phyloP scores from a whole-genome alignment of 2,797 vertebrate genomes.

The Urocyon cinereoargenteus region DNA sequence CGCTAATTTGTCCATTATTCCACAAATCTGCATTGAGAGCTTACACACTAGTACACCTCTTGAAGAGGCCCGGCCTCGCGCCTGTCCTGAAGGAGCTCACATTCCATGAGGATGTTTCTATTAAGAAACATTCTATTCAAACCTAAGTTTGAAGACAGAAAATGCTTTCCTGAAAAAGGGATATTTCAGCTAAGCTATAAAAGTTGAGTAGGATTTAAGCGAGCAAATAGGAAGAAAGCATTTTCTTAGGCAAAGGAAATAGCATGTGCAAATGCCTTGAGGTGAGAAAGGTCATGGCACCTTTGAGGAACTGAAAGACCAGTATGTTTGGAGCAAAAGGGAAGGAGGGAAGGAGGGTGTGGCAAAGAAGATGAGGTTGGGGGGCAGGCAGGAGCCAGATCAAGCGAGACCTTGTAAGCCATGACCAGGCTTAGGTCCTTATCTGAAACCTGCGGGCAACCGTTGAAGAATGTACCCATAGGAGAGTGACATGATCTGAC shows the following conservation, averaged over 20 bases:
- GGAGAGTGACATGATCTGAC: background rate
- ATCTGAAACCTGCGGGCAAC: background rate
- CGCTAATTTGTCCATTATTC: background rate
- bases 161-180: background rate
- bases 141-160: background rate
- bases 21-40: background rate
- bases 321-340: background rate
- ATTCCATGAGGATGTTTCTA: background rate
- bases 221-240: background rate
- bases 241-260: constrained; percentile 21
- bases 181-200: background rate
- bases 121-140: too few species aligned
- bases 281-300: background rate
- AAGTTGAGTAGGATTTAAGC: background rate
- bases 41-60: background rate
- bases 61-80: background rate
- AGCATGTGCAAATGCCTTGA: background rate
- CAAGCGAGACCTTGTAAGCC: background rate
- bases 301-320: background rate
- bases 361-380: background rate
- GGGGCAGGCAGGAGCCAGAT: background rate
- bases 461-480: background rate
- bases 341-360: fast-evolving
- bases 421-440: background rate
- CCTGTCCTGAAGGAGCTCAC: background rate